Evolutionary conservation across 2,888 invertebrate species (phyloP).

Genomic region (Minunthozetes semirufus): DNA sequence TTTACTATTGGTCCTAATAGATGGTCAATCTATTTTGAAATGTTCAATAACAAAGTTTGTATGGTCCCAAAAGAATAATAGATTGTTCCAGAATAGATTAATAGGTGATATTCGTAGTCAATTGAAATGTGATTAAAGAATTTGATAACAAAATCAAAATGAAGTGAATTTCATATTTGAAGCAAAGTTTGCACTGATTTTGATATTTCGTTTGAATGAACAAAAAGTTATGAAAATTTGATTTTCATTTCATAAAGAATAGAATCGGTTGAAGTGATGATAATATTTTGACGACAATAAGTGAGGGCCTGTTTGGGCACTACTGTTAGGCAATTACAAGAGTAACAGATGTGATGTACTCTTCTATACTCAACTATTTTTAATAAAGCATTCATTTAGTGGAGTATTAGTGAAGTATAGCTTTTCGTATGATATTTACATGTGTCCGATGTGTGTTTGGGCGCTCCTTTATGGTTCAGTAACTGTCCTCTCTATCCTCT

Average conservation of each 20-base stretch:
- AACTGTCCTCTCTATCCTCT: not conserved
- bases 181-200: too few species aligned
- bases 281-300: not conserved
- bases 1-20: too few species aligned
- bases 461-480: not conserved
- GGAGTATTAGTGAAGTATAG: not conserved
- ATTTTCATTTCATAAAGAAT: not conserved
- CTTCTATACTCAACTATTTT: slow-evolving; percentile 23
- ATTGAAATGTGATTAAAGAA: too few species aligned
- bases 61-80: too few species aligned
- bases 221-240: not conserved
- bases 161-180: too few species aligned
- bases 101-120: too few species aligned
- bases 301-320: not conserved
- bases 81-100: too few species aligned
- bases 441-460: slow-evolving; percentile 13
- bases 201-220: not conserved
- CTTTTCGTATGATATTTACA: slow-evolving; percentile 14
- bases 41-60: too few species aligned
- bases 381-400: slow-evolving; percentile 17
- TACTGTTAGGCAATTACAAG: slow-evolving; percentile 5
- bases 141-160: too few species aligned
- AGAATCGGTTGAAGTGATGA: slow-evolving; percentile 4
- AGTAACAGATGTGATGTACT: slow-evolving; percentile 29
- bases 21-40: too few species aligned